Percentiles rank a stretch among this genome's conserved stretches.
Conservation (phyloP, 2,888 invertebrate genomes). For the Eucera pruinosa region DNA sequence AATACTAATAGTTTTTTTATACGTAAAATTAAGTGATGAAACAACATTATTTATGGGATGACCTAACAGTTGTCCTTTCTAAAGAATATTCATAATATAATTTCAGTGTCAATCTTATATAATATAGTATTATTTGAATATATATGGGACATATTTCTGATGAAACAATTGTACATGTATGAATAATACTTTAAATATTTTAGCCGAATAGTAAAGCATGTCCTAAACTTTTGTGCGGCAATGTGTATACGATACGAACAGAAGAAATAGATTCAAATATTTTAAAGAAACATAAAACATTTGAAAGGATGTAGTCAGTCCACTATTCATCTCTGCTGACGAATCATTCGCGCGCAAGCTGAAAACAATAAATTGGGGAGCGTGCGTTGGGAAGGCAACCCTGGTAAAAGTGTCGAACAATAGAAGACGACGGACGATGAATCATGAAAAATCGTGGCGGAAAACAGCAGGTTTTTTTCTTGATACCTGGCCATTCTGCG, state of each 20-base stretch:
- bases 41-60: too few relatives aligned
- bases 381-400: neutral
- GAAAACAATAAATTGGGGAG: slow-evolving; percentile 15
- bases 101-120: too few relatives aligned
- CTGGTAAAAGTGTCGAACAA: slow-evolving; percentile 26
- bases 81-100: too few relatives aligned
- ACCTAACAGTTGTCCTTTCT: too few relatives aligned
- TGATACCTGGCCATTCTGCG: slow-evolving; percentile 39
- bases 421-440: slow-evolving; percentile 32
- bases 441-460: slow-evolving; percentile 49
- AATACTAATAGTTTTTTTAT: too few relatives aligned
- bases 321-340: neutral
- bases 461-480: slow-evolving; percentile 43
- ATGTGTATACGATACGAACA: neutral
- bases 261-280: neutral
- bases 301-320: neutral
- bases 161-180: too few relatives aligned
- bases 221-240: too few relatives aligned
- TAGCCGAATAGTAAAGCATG: too few relatives aligned
- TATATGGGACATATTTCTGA: too few relatives aligned
- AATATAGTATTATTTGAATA: too few relatives aligned
- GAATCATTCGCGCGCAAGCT: slow-evolving; percentile 29
- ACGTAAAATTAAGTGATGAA: too few relatives aligned
- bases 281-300: neutral
- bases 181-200: too few relatives aligned